These are phyloP conservation scores for Siphlonurus alternatus DNA, from an alignment of 2,888 invertebrate genomes.

Conservation along the genomic window DNA sequence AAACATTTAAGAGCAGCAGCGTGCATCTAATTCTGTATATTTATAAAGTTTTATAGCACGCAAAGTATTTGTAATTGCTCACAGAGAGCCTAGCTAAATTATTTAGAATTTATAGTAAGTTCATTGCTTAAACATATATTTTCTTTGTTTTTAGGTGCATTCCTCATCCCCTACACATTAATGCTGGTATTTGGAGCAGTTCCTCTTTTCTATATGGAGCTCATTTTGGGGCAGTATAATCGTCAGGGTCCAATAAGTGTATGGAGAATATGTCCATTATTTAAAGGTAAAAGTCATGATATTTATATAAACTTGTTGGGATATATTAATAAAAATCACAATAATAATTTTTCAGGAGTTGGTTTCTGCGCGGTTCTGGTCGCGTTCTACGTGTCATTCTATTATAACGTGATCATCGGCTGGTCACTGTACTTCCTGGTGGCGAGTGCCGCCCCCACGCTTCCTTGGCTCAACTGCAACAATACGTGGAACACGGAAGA, in stretches of 20 bases:
- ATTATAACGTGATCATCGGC: conserved; percentile 72
- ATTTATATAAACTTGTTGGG: not conserved
- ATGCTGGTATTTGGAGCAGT: conserved; percentile 61
- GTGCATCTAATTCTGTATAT: too few species aligned
- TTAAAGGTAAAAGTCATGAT: conserved; percentile 43
- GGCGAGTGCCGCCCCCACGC: conserved; percentile 41
- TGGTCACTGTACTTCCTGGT: conserved; percentile 71
- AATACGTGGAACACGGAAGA: conserved; percentile 63
- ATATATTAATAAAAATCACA: not conserved
- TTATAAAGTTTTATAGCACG: too few species aligned
- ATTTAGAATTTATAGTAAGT: too few species aligned
- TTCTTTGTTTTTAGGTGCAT: conserved; percentile 50
- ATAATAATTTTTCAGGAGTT: conserved; percentile 39
- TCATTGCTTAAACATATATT: too few species aligned
- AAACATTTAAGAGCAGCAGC: too few species aligned
- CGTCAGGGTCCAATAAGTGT: conserved; percentile 57
- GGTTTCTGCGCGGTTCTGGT: conserved; percentile 65
- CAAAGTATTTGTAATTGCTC: too few species aligned
- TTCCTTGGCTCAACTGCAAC: conserved; percentile 69
- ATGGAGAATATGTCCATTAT: conserved; percentile 70
- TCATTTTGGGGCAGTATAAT: conserved; percentile 59
- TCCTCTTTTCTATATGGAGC: conserved; percentile 63
- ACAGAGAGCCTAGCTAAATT: too few species aligned
- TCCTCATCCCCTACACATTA: conserved; percentile 55
- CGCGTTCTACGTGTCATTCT: conserved; percentile 64